A percentile compares a stretch with the other conserved stretches of the same genome.
phyloP scores from a whole-genome alignment of 2,888 invertebrate genomes.

The Hyles lineata region DNA sequence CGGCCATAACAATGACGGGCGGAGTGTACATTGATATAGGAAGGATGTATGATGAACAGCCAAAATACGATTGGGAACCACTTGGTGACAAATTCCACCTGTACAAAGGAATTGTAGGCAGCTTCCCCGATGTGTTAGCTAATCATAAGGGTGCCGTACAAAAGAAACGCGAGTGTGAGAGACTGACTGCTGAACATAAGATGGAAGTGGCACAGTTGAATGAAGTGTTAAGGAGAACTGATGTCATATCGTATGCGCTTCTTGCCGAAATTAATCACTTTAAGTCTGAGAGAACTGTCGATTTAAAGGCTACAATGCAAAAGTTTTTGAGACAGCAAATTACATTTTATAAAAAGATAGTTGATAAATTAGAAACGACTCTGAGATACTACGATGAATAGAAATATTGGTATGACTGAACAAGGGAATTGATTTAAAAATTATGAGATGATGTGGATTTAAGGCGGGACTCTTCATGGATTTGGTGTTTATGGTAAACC shows the following conservation, averaged over 20 bases:
- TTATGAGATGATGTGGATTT: neutral
- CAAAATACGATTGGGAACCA: slow-evolving; percentile 95
- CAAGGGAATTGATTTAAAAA: slow-evolving; percentile 40
- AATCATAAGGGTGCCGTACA: slow-evolving; percentile 96
- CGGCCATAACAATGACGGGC: slow-evolving; percentile 93
- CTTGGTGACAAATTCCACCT: slow-evolving; percentile 96
- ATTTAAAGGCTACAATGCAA: slow-evolving; percentile 94
- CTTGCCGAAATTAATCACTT: slow-evolving; percentile 98
- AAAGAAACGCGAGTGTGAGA: slow-evolving; percentile 95
- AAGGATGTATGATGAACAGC: slow-evolving; percentile 94
- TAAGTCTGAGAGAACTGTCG: slow-evolving; percentile 92
- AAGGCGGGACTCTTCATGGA: neutral
- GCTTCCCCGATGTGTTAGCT: slow-evolving; percentile 95
- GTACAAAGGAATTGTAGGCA: slow-evolving; percentile 96
- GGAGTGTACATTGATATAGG: slow-evolving; percentile 96
- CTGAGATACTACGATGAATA: slow-evolving; percentile 79
- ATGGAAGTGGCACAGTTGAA: slow-evolving; percentile 92
- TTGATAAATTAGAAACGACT: slow-evolving; percentile 88
- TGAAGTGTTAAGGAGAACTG: slow-evolving; percentile 93
- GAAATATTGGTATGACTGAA: slow-evolving; percentile 41
- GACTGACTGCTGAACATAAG: slow-evolving; percentile 91
- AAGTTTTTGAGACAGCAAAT: slow-evolving; percentile 95
- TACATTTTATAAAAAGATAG: slow-evolving; percentile 94
- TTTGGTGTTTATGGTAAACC: slow-evolving; percentile 22
- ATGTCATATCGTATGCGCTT: slow-evolving; percentile 96